phyloP scores from a whole-genome alignment of 2,113 vertebrate species.

The Semicossyphus pulcher region DNA sequence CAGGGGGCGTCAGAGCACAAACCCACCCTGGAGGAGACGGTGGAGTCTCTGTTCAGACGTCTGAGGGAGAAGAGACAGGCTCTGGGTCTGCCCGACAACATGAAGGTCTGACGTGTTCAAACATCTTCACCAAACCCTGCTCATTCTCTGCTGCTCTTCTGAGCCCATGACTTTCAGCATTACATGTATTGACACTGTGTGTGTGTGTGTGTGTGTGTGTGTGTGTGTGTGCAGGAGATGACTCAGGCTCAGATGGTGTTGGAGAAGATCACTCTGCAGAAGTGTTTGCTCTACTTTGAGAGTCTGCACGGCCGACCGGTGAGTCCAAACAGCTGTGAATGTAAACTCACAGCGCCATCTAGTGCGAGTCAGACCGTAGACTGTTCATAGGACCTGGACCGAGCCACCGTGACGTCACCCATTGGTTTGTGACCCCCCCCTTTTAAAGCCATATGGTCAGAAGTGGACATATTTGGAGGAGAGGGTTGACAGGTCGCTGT shows the following conservation, averaged over 20 bases:
- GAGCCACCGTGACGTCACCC: too few relatives aligned
- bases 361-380: too few relatives aligned
- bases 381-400: too few relatives aligned
- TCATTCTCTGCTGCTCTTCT: too few relatives aligned
- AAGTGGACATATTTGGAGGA: too few relatives aligned
- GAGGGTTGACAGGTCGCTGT: too few relatives aligned
- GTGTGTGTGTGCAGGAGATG: slow-evolving; percentile 84
- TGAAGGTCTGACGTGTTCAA: slow-evolving; percentile 90
- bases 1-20: slow-evolving; percentile 78
- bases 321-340: too few relatives aligned
- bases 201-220: slow-evolving; percentile 78
- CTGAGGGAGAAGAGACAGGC: slow-evolving; percentile 87
- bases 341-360: background rate
- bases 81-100: slow-evolving; percentile 87
- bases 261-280: slow-evolving; percentile 90
- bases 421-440: too few relatives aligned
- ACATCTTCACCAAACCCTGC: background rate
- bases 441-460: too few relatives aligned
- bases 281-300: slow-evolving; percentile 89
- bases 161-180: too few relatives aligned
- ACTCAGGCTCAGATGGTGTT: slow-evolving; percentile 88
- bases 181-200: too few relatives aligned
- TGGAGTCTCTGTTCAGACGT: slow-evolving; percentile 83
- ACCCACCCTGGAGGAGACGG: slow-evolving; percentile 87
- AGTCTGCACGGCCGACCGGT: slow-evolving; percentile 86